Conservation (phyloP, 2,113 vertebrate species). For the Herpetotheres cachinnans region DNA sequence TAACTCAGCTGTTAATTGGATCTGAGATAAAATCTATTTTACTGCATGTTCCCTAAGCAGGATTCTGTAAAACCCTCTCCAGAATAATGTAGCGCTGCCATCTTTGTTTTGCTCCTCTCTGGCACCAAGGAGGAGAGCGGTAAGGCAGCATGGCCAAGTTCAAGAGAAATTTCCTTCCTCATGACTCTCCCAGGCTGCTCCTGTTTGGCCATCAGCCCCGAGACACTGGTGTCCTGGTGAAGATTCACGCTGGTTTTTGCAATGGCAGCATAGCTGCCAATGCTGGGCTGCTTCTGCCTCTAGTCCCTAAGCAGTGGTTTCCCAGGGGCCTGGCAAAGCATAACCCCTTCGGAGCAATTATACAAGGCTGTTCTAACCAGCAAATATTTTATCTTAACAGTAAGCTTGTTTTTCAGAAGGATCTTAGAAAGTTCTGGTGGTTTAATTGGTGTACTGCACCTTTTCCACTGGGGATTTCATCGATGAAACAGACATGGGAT, state of each 20-base stretch:
- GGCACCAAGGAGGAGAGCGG: background rate
- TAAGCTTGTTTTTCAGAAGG: background rate
- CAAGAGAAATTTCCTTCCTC: background rate
- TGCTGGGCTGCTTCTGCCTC: background rate
- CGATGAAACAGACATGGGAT: background rate
- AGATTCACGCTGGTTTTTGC: background rate
- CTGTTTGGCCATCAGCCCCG: background rate
- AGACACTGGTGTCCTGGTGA: background rate
- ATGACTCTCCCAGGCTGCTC: background rate
- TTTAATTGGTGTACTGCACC: background rate
- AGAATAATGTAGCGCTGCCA: background rate
- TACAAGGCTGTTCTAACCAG: background rate
- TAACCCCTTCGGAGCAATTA: conserved; percentile 35
- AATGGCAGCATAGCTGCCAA: background rate
- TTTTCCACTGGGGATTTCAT: background rate
- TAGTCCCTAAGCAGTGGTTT: background rate
- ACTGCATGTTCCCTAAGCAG: background rate
- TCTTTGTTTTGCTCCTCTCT: background rate
- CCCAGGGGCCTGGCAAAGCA: background rate
- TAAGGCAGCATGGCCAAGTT: background rate
- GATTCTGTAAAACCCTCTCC: background rate
- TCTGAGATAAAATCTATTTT: conserved; percentile 51
- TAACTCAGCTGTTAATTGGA: conserved; percentile 76
- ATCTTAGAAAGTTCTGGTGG: background rate
- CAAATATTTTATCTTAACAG: background rate